phyloP scores from a whole-genome alignment of 23 tunicate genomes.

The Oikopleura dioica region DNA sequence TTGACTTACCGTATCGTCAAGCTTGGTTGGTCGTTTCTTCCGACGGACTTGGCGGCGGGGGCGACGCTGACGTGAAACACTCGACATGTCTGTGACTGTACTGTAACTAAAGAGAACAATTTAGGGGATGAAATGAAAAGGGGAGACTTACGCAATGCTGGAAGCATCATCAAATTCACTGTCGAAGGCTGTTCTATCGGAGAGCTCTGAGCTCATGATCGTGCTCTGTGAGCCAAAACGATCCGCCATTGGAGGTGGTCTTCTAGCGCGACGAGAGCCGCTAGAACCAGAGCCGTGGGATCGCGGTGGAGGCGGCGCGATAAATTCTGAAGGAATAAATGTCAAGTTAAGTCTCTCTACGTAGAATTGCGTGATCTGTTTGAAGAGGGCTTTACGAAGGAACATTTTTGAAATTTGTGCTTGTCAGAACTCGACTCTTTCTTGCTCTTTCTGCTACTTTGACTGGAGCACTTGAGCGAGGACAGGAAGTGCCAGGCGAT shows the following conservation, averaged over 20 bases:
- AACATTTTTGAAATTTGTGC: too few species aligned
- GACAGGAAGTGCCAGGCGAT: too few species aligned
- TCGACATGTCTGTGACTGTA: not conserved
- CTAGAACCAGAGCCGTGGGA: not conserved
- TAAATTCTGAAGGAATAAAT: not conserved
- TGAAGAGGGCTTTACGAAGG: too few species aligned
- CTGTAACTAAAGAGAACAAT: not conserved
- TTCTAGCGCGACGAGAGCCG: not conserved
- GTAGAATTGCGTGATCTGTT: too few species aligned
- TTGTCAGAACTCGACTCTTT: too few species aligned
- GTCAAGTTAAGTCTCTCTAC: too few species aligned
- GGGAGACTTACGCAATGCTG: not conserved
- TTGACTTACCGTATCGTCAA: conserved; percentile 65
- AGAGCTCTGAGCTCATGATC: not conserved
- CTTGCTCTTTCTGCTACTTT: too few species aligned
- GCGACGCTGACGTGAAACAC: not conserved
- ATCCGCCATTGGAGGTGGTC: not conserved
- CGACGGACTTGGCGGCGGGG: not conserved
- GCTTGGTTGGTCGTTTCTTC: conserved; percentile 42
- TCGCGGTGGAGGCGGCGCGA: not conserved
- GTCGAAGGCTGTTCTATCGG: not conserved
- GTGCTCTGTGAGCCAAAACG: not conserved
- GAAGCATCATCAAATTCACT: not conserved
- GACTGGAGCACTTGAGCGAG: too few species aligned
- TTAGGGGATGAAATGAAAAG: not conserved